phyloP scores from a whole-genome alignment of 2,113 vertebrate species.

The Pygoscelis adeliae region DNA sequence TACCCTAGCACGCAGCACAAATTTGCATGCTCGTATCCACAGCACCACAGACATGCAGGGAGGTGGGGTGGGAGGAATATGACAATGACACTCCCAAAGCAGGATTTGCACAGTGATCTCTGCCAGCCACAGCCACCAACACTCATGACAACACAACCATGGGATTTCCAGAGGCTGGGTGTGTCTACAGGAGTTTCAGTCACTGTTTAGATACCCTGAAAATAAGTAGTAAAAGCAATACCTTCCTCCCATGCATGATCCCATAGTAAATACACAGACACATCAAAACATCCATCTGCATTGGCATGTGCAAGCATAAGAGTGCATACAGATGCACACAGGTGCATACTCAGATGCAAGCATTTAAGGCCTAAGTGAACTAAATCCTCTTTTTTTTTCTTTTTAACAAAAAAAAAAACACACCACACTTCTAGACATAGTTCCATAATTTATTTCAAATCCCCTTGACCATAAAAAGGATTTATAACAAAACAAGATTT shows the following conservation, averaged over 20 bases:
- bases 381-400: background rate
- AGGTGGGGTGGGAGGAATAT: no score
- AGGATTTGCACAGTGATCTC: background rate
- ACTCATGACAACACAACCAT: accelerated
- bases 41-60: accelerated
- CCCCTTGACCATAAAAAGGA: background rate
- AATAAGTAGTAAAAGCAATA: background rate
- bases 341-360: no score
- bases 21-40: background rate
- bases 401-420: background rate
- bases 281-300: background rate
- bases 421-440: background rate
- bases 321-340: background rate
- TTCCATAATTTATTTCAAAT: background rate
- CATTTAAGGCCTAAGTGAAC: background rate
- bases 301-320: accelerated
- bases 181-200: background rate
- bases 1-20: accelerated
- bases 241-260: background rate
- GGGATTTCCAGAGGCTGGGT: background rate
- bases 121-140: background rate
- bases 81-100: accelerated
- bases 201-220: no score
- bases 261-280: background rate
- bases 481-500: background rate